Base-by-base conservation (phyloP, 2,113 vertebrate species). In the Sigmodon hispidus region DNA sequence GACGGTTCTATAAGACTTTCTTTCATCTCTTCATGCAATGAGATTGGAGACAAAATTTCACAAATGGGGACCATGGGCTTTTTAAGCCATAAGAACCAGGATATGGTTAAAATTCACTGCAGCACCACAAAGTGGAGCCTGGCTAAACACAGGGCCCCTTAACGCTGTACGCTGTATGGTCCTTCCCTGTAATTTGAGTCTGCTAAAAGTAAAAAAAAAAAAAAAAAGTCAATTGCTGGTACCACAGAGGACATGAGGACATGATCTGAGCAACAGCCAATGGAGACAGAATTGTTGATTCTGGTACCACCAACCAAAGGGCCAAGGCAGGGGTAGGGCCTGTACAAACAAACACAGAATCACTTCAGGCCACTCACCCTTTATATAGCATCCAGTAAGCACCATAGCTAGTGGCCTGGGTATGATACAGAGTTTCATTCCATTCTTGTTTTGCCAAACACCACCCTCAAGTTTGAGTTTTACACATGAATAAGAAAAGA, bases 401-500 rank as follows among this genome's bases (percentile, higher is more conserved):
- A 87, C 50, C 97, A 93, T 52, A 0, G 7, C 0, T 22, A 87
- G 92, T 0, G 0, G 84, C 97, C 96, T 87, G 96, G 96, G 84
- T 59, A 70, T 90, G 86, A 91, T 87, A 79, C 72, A 88, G 73
- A 85, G 95, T 98, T 91, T 96, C 91, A 63, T 72, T 97, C 91
- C 90, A 57, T 91, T 94, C 94, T 65, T 24, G 93, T 91, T 50
- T 21, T 73, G 22, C 65, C 4, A 92, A 97, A 65, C 79, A 75
- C 70, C 40, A 59, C 50, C 80, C 48, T 57, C 59, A 86, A 90
- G 92, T 97, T 97, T 61, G 36, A 93, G 95, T 97, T 97, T 93
- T 94, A 89, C 77, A n/a, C 96, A 89, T 63, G 61, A 96, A 89
- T 97, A 73, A 83, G 85, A 24, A 92, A 79, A 69, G 94, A 97